These are phyloP conservation scores for Zaprionus lachaisei DNA, from an alignment of 1,140 invertebrate species.

Conservation along the genomic window DNA sequence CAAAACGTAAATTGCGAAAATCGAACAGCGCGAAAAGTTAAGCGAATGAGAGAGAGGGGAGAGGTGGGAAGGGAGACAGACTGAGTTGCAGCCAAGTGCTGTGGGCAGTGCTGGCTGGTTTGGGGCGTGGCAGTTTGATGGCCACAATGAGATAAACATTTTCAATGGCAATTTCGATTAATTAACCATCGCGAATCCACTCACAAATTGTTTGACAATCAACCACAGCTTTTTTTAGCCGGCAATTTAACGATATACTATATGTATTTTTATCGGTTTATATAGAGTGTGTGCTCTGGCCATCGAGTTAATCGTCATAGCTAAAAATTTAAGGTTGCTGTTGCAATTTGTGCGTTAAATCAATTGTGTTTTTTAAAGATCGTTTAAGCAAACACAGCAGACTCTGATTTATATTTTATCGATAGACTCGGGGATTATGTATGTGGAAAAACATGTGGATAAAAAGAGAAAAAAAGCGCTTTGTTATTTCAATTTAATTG, in stretches of 20 bases:
- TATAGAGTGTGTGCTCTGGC: background rate
- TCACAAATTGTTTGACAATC: conserved; percentile 52
- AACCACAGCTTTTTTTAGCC: conserved; percentile 27
- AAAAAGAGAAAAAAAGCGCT: background rate
- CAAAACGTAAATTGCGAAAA: conserved; percentile 37
- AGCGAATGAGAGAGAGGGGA: background rate
- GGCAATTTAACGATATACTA: background rate
- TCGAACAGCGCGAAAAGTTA: conserved; percentile 45
- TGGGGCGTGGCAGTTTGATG: conserved; percentile 22
- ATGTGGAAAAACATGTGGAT: background rate
- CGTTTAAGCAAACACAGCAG: background rate
- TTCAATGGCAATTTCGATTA: conserved; percentile 44
- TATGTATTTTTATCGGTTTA: background rate
- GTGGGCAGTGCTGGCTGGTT: background rate
- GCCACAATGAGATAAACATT: conserved; percentile 48
- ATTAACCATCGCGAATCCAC: conserved; percentile 50
- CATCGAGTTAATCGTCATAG: background rate
- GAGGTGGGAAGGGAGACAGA: background rate
- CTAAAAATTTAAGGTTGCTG: background rate
- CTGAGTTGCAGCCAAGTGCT: background rate
- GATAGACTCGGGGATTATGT: background rate
- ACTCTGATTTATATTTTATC: conserved; percentile 3
- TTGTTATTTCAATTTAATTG: conserved; percentile 1
- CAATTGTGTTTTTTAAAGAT: conserved; percentile 11
- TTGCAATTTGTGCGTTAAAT: background rate